Evolutionary conservation across 2,888 invertebrate species (phyloP).

Genomic region (Flexamia atlantica): DNA sequence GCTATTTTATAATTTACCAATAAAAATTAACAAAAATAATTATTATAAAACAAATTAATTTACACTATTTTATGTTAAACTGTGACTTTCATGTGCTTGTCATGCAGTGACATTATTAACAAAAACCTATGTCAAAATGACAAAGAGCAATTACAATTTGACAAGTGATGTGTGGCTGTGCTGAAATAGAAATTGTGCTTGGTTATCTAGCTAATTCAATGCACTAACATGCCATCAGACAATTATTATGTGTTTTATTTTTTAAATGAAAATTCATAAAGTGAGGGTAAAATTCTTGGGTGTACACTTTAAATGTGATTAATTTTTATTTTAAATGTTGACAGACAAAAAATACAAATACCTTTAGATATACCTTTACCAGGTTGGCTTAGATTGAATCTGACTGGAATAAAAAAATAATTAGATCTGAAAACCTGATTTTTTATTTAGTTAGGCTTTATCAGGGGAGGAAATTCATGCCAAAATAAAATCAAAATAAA

Average conservation of each 20-base stretch:
- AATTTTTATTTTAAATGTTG: background rate
- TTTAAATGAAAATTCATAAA: no score
- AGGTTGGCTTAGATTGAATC: slow-evolving; percentile 20
- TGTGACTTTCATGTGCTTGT: background rate
- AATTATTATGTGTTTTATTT: no score
- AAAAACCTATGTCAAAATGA: background rate
- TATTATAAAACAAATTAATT: background rate
- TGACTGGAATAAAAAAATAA: slow-evolving; percentile 19
- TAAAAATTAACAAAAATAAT: background rate
- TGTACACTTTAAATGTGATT: no score
- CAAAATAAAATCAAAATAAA: no score
- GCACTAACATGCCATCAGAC: no score
- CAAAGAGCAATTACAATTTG: background rate
- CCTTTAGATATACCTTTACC: slow-evolving; percentile 2
- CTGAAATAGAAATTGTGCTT: background rate
- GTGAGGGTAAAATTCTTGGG: no score
- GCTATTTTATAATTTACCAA: background rate
- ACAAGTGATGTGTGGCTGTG: background rate
- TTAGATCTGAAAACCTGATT: no score
- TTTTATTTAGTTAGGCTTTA: no score
- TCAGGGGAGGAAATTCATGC: no score
- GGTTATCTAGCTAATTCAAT: background rate
- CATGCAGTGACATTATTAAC: slow-evolving; percentile 15
- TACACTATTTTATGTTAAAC: background rate
- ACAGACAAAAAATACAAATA: background rate